phyloP scores from a whole-genome alignment of 2,888 invertebrate species.

The Coenonympha glycerion region DNA sequence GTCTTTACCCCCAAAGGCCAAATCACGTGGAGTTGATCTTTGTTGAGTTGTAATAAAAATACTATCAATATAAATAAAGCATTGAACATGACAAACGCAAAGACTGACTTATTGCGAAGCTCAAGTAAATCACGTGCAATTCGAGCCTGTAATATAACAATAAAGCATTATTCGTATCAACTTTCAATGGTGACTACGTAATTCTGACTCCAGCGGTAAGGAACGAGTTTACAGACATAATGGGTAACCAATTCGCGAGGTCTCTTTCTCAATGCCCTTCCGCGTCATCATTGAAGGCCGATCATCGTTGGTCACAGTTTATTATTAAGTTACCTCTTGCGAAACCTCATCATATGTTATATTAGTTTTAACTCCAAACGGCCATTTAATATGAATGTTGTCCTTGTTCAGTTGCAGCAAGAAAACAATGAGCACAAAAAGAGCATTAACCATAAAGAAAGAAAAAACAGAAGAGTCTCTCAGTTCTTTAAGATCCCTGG shows the following conservation, averaged over 20 bases:
- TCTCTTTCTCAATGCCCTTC: slow-evolving; percentile 35
- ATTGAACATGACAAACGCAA: slow-evolving; percentile 99
- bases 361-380: slow-evolving; percentile 94
- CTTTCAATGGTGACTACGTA: slow-evolving; percentile 77
- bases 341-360: slow-evolving; percentile 92
- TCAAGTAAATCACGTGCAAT: slow-evolving; percentile 94
- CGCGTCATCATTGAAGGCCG: slow-evolving; percentile 72
- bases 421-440: slow-evolving; percentile 98
- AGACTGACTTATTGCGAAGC: slow-evolving; percentile 97
- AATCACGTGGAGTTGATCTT: slow-evolving; percentile 97
- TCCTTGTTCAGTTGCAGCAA: slow-evolving; percentile 99
- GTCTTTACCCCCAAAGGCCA: slow-evolving; percentile 97
- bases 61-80: slow-evolving; percentile 99
- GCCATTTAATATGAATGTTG: slow-evolving; percentile 96
- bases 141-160: slow-evolving; percentile 83
- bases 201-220: slow-evolving; percentile 28
- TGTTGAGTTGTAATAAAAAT: slow-evolving; percentile 98
- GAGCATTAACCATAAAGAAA: slow-evolving; percentile 99
- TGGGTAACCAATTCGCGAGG: slow-evolving; percentile 4
- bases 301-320: slow-evolving; percentile 53
- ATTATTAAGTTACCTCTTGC: slow-evolving; percentile 89
- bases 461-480: slow-evolving; percentile 96
- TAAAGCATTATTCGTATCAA: slow-evolving; percentile 60
- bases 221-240: not conserved
- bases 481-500: slow-evolving; percentile 92